Evolutionary conservation across 1,140 invertebrate genomes (phyloP).

Genomic region (Hesperophylax magnus): DNA sequence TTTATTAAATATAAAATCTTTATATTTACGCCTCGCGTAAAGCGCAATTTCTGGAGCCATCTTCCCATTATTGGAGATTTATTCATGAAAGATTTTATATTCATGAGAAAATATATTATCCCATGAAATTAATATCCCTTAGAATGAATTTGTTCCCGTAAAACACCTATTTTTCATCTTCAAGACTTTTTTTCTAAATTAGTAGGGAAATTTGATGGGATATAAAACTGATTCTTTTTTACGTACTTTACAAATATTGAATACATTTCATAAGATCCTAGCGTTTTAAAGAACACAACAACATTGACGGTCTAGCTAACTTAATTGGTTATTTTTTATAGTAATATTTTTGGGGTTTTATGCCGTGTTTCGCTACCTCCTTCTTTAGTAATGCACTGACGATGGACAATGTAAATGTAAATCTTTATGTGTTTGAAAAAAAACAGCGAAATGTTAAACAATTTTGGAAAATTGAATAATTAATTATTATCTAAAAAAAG

Average conservation of each 20-base stretch:
- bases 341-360: too few species aligned
- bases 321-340: too few species aligned
- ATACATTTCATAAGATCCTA: not conserved
- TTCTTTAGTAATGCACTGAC: too few species aligned
- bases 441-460: too few species aligned
- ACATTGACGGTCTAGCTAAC: not conserved
- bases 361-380: too few species aligned
- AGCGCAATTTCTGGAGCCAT: conserved; percentile 18
- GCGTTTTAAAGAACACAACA: not conserved
- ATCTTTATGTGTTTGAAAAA: too few species aligned
- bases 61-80: conserved; percentile 30
- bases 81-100: conserved; percentile 42
- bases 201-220: too few species aligned
- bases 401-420: too few species aligned
- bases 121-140: conserved; percentile 33
- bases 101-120: conserved; percentile 43
- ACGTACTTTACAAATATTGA: too few species aligned
- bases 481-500: too few species aligned
- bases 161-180: conserved; percentile 29
- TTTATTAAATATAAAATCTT: conserved; percentile 39
- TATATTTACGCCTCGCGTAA: conserved; percentile 22
- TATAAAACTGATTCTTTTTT: too few species aligned
- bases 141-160: conserved; percentile 30
- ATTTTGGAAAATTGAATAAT: too few species aligned
- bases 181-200: not conserved